A percentile compares a stretch with the other conserved stretches of the same genome.
phyloP scores from a whole-genome alignment of 2,113 vertebrate species.

The Lanius ludovicianus region DNA sequence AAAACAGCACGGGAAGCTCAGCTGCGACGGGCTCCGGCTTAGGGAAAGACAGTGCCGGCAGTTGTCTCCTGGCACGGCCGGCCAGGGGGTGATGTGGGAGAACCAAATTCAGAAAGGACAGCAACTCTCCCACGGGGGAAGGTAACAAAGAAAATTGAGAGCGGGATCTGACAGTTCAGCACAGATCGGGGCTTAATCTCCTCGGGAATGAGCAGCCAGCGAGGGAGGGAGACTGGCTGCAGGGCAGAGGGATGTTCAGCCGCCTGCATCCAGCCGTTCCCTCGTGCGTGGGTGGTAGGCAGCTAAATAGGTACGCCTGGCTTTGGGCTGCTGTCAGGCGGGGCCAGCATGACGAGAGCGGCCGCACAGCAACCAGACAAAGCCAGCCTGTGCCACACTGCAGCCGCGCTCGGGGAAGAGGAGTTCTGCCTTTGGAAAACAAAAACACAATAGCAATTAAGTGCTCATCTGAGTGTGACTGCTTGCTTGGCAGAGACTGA shows the following conservation, averaged over 20 bases:
- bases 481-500: conserved; percentile 4
- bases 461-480: neutral
- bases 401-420: neutral
- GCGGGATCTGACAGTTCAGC: neutral
- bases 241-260: neutral
- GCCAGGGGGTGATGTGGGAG: neutral
- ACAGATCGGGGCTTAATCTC: neutral
- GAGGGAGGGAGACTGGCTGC: neutral
- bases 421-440: neutral
- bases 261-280: neutral
- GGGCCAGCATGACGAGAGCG: neutral
- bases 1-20: neutral
- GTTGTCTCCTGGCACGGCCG: neutral
- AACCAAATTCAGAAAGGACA: neutral
- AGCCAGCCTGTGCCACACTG: conserved; percentile 42
- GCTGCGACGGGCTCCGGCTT: neutral
- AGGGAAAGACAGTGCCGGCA: neutral
- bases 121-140: neutral
- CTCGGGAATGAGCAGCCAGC: neutral
- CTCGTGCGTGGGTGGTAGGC: neutral
- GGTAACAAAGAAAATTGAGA: neutral
- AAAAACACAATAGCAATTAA: conserved; percentile 46
- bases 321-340: neutral
- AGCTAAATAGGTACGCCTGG: neutral
- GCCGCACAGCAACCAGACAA: conserved; percentile 16